Conservation (phyloP, 2,113 vertebrate species). For the Elephantulus edwardii region DNA sequence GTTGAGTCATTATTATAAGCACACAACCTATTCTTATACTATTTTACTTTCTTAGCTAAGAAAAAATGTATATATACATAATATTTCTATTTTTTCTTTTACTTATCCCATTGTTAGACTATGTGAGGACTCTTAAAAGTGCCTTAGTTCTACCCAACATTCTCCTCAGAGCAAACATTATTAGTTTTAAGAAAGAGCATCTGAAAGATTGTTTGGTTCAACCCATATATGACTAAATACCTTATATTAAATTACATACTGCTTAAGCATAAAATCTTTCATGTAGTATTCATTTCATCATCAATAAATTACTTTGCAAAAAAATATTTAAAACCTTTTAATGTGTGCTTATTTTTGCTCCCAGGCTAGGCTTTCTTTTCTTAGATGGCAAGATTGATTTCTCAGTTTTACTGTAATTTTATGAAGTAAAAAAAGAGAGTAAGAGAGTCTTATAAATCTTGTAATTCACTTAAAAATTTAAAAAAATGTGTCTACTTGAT, state of each 20-base stretch:
- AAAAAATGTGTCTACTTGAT: not conserved
- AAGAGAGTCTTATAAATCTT: not conserved
- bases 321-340: not conserved
- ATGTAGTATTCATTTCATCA: not conserved
- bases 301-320: not conserved
- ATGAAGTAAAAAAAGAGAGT: not conserved
- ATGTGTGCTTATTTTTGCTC: not conserved
- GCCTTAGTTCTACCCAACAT: too few species aligned
- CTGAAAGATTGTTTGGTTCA: not conserved
- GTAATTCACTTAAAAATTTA: not conserved
- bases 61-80: too few species aligned
- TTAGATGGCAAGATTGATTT: not conserved
- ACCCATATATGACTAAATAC: not conserved
- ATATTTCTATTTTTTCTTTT: not conserved
- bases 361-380: conserved; percentile 1
- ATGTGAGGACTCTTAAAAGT: not conserved
- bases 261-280: not conserved
- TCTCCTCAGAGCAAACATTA: too few species aligned
- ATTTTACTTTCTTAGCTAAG: not conserved
- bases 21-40: not conserved
- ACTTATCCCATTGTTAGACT: not conserved
- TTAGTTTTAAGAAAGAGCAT: too few species aligned
- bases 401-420: not conserved
- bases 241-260: not conserved
- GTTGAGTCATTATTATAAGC: not conserved